phyloP scores from a whole-genome alignment of 2,888 invertebrate genomes.

The Tetragnatha montana region DNA sequence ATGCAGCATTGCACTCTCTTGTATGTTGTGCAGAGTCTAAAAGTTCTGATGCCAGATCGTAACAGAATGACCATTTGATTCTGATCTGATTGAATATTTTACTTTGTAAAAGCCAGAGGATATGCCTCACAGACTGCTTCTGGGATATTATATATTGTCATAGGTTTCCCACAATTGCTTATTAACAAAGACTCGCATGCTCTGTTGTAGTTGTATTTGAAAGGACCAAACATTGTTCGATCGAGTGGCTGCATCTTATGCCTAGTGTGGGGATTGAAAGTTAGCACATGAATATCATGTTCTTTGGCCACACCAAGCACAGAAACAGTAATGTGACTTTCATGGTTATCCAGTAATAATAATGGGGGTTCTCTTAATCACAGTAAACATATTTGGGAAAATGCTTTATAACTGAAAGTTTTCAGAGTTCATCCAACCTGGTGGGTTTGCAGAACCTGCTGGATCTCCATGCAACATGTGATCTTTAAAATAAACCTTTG shows the following conservation, averaged over 20 bases:
- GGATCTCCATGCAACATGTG: constrained; percentile 81
- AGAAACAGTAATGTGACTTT: constrained; percentile 73
- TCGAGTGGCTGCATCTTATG: constrained; percentile 76
- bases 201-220: constrained; percentile 6
- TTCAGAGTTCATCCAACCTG: constrained; percentile 78
- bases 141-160: constrained; percentile 23
- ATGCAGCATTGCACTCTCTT: no score
- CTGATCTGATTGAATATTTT: not conserved
- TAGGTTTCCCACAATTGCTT: not conserved
- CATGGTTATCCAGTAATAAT: constrained; percentile 74
- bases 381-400: constrained; percentile 73
- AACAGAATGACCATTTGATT: no score
- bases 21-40: no score
- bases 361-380: constrained; percentile 23
- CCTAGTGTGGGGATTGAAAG: constrained; percentile 76
- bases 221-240: constrained; percentile 72
- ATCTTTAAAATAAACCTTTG: constrained; percentile 77
- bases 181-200: constrained; percentile 6
- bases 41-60: no score
- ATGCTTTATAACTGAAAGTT: constrained; percentile 74
- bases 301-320: constrained; percentile 74
- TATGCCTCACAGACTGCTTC: not conserved
- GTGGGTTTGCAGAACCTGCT: constrained; percentile 78
- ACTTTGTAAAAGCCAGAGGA: constrained; percentile 7
- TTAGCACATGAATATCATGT: constrained; percentile 75